Evolutionary conservation across 1,140 invertebrate species (phyloP).

Genomic region (Zophobas morio): DNA sequence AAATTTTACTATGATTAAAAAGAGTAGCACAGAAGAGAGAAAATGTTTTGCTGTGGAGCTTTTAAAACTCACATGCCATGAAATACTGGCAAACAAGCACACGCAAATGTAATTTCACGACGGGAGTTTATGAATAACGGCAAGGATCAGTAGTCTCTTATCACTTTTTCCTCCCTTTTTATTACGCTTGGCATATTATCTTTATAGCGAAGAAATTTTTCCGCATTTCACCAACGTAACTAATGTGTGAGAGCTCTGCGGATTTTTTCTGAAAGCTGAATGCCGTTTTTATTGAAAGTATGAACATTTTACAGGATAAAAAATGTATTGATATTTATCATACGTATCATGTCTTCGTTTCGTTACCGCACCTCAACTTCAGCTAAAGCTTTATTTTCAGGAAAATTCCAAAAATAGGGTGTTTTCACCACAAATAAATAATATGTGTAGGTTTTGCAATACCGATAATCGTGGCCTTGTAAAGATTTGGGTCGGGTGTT

Average conservation of each 20-base stretch:
- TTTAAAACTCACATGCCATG: constrained; percentile 25
- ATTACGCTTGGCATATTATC: constrained; percentile 20
- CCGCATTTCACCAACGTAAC: too few relatives aligned
- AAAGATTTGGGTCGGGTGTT: too few relatives aligned
- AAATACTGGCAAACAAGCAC: constrained; percentile 6
- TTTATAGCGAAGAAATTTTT: neutral
- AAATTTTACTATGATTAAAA: constrained; percentile 22
- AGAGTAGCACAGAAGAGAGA: neutral
- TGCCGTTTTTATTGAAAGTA: too few relatives aligned
- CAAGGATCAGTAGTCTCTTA: constrained; percentile 9
- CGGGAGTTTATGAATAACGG: constrained; percentile 22
- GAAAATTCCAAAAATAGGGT: too few relatives aligned
- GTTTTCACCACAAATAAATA: too few relatives aligned
- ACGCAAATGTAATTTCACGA: constrained; percentile 21
- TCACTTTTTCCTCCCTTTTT: constrained; percentile 22
- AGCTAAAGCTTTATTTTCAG: too few relatives aligned
- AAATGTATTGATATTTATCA: too few relatives aligned
- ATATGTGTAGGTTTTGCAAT: too few relatives aligned
- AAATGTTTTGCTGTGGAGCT: neutral
- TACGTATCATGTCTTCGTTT: too few relatives aligned
- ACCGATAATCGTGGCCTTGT: too few relatives aligned
- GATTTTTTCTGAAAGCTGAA: neutral
- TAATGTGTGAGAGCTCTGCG: neutral
- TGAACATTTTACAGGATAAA: too few relatives aligned
- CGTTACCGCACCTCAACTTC: too few relatives aligned